A percentile compares a stretch with the other conserved stretches of the same genome.
Evolutionary conservation across 2,113 vertebrate species (phyloP).

Genomic region (Porphyrio hochstetteri): DNA sequence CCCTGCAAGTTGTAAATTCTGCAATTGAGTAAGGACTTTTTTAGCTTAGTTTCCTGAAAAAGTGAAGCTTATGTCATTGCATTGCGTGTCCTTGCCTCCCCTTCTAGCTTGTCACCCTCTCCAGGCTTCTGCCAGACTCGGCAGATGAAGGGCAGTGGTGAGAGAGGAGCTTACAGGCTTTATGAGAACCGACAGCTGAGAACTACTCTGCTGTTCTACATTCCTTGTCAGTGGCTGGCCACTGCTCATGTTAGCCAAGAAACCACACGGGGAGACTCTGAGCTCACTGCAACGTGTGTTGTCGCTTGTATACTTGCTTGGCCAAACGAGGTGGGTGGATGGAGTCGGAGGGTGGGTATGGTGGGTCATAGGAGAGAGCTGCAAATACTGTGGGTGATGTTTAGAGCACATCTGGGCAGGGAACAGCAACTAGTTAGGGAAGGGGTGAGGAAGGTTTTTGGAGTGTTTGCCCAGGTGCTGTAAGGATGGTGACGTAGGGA

Average conservation of each 20-base stretch:
- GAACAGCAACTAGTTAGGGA: neutral
- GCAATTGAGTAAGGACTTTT: neutral
- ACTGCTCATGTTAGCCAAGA: slow-evolving; percentile 14
- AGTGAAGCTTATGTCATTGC: neutral
- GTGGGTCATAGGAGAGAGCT: neutral
- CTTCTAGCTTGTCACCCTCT: neutral
- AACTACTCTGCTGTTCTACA: neutral
- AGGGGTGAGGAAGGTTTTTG: neutral
- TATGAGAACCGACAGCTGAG: slow-evolving; percentile 29
- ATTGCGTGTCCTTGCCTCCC: slow-evolving; percentile 27
- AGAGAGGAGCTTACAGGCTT: neutral
- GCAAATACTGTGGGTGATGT: neutral
- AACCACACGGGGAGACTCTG: neutral
- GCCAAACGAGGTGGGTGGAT: neutral
- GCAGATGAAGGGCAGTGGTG: neutral
- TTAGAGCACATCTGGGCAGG: neutral
- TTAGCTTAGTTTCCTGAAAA: neutral
- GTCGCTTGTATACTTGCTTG: slow-evolving; percentile 1
- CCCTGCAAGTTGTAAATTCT: slow-evolving; percentile 54
- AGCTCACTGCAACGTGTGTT: neutral
- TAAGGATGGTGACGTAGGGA: neutral
- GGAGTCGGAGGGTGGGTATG: neutral
- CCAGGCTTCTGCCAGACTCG: neutral
- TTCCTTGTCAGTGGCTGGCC: slow-evolving; percentile 62
- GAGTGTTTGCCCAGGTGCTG: neutral